Percentiles rank a stretch among this genome's conserved stretches.
These are phyloP conservation scores for Bombus terrestris DNA, from an alignment of 1,140 invertebrate genomes.

Conservation along the genomic window DNA sequence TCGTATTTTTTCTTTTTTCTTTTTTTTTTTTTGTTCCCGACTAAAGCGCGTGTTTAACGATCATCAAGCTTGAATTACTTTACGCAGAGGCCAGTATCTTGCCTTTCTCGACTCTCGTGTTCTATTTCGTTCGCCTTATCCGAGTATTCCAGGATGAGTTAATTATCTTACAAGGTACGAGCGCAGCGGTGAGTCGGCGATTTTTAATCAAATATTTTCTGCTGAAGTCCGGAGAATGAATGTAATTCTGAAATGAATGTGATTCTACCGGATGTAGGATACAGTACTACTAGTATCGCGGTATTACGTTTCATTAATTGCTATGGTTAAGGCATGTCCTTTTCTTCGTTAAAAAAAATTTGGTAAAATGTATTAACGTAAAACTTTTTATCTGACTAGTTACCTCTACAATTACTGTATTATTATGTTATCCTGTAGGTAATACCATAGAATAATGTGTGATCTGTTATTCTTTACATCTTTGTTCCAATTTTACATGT, in stretches of 20 bases:
- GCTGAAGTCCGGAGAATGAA: not conserved
- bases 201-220: constrained; percentile 21
- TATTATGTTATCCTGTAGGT: no score
- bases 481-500: no score
- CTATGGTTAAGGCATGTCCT: not conserved
- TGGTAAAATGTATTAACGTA: not conserved
- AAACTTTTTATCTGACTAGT: not conserved
- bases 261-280: not conserved
- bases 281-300: not conserved
- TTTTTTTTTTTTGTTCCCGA: not conserved
- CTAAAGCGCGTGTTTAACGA: not conserved
- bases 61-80: not conserved
- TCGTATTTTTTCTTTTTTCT: not conserved
- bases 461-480: no score
- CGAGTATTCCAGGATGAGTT: not conserved
- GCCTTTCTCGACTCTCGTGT: not conserved
- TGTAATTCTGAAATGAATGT: not conserved
- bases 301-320: not conserved
- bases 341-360: not conserved
- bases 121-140: not conserved
- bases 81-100: not conserved
- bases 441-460: no score
- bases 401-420: no score
- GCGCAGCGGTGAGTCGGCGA: not conserved
- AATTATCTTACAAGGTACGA: constrained; percentile 12